Percentiles rank a stretch among this genome's conserved stretches.
Conservation (phyloP, 2,888 invertebrate species). For the Neoaliturus tenellus region DNA sequence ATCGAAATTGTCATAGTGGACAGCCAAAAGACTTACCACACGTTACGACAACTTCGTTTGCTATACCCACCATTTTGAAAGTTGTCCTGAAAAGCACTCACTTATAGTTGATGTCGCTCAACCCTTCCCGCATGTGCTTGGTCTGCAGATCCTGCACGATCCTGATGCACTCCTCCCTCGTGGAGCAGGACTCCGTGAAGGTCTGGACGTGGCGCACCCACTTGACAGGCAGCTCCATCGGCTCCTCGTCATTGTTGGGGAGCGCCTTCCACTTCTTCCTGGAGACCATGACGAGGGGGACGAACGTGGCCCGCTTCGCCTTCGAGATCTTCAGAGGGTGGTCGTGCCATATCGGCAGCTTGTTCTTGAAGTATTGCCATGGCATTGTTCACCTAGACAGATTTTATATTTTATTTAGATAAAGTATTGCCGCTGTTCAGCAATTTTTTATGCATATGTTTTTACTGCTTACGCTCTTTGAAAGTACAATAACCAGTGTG, state of each 20-base stretch:
- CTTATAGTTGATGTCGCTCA: constrained; percentile 10
- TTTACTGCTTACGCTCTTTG: too few relatives aligned
- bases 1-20: too few relatives aligned
- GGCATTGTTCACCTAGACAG: constrained; percentile 1
- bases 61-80: too few relatives aligned
- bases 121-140: not conserved
- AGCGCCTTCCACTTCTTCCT: constrained; percentile 17
- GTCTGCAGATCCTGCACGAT: not conserved
- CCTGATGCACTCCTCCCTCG: not conserved
- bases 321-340: not conserved
- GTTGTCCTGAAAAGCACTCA: too few relatives aligned
- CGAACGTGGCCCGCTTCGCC: not conserved
- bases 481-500: too few relatives aligned
- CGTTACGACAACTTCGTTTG: too few relatives aligned
- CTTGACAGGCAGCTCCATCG: not conserved
- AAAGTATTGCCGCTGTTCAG: too few relatives aligned
- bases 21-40: too few relatives aligned
- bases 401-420: too few relatives aligned
- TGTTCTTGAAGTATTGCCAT: not conserved
- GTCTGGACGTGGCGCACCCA: not conserved
- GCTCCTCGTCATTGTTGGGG: constrained; percentile 24
- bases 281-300: not conserved
- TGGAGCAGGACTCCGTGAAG: not conserved
- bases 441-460: too few relatives aligned
- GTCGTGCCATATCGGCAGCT: not conserved